Evolutionary conservation across 2,888 invertebrate genomes (phyloP), one percentile per base, ranked within the genome.

Genomic region (Oithona nana): DNA sequence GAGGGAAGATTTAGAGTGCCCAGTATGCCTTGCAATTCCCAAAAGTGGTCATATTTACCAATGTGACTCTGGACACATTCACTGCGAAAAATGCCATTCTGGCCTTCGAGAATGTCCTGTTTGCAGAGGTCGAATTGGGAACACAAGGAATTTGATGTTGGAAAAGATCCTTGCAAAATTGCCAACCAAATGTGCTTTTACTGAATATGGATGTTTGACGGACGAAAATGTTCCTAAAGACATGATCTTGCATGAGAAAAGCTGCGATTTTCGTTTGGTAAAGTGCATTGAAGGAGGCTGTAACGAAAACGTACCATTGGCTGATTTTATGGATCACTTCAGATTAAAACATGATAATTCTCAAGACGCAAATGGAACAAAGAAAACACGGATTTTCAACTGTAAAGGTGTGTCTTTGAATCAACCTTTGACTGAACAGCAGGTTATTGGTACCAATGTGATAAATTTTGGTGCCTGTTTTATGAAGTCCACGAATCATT

Each of bases 1-100:
- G n/a, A 59, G 50, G 50, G 49, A 39, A 29, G 26, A 50, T 4
- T 50, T 59, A 26, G 59, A 59, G 28, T 59, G 59, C 24, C 59
- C 59, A 16, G 50, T 59, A 16, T 59, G 59, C 28, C 29, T 59
- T 16, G 50, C 24, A n/a, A 20, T 50, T 16, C 49, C 48, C n/a
- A n/a, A 16, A 16, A 16, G 24, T 2, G n/a, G 50, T 48, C 59
- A 49, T 24, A 59, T 59, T 3, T 59, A 50, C 26, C 59, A 59
- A 39, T 59, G 59, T 26, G 20, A 20, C 6, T 13, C 49, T 8
- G 59, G 59, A 26, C 59, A 59, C 28, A 22, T 59, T 22, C 22
- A 49, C 3, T 59, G 59, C 50, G 22, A 24, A 24, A 28, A n/a
- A 28, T 59, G 59, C 20, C 50, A 29, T 16, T 11, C 26, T 29